Evolutionary conservation across 1,140 invertebrate genomes (phyloP).

Genomic region (Metopolophium dirhodum): DNA sequence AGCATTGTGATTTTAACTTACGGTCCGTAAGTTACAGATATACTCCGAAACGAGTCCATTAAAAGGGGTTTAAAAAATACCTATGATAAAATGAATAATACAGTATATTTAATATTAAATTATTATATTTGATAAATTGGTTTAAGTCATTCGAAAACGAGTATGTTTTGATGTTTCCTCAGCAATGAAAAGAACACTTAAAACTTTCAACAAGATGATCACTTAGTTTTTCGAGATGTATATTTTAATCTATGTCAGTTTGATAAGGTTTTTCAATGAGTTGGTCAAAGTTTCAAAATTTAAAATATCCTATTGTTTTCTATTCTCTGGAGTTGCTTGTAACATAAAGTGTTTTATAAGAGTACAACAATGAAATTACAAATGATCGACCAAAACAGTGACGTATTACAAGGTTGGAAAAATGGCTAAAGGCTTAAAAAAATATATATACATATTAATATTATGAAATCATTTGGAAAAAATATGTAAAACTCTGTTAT

Average conservation of each 20-base stretch:
- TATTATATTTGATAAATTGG: not conserved
- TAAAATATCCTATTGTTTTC: not conserved
- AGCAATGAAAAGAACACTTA: not conserved
- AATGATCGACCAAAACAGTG: not conserved
- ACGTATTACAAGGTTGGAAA: not conserved
- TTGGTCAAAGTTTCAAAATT: not conserved
- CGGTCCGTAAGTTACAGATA: not conserved
- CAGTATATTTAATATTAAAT: not conserved
- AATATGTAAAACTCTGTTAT: constrained; percentile 9
- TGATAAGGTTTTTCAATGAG: not conserved
- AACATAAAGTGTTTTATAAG: not conserved
- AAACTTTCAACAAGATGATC: not conserved
- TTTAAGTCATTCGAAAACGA: not conserved
- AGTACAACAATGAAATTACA: not conserved
- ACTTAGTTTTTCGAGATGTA: not conserved
- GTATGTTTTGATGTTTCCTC: not conserved
- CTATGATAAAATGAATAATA: not conserved
- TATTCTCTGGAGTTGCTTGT: not conserved
- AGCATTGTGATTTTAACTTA: not conserved
- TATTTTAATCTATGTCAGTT: not conserved
- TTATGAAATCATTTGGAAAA: not conserved
- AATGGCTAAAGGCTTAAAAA: not conserved
- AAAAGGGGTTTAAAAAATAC: not conserved
- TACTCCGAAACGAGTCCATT: not conserved
- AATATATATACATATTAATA: not conserved